These are phyloP conservation scores for Phymatocera aterrima DNA, from an alignment of 2,888 invertebrate species.

Conservation along the genomic window DNA sequence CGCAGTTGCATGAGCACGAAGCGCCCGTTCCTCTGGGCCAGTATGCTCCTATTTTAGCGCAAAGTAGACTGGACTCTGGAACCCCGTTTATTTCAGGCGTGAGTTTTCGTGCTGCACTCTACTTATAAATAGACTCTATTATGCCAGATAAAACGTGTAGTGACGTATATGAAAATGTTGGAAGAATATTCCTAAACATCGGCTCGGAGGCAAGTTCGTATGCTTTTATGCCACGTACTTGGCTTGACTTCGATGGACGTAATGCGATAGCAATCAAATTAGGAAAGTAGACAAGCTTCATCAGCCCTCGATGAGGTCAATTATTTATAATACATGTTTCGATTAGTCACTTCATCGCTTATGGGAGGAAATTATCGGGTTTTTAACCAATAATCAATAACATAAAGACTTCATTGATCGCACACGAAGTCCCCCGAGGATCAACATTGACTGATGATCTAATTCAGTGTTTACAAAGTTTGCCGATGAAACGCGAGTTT, in stretches of 20 bases:
- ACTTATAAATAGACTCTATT: conserved; percentile 27
- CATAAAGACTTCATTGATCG: background rate
- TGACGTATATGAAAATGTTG: background rate
- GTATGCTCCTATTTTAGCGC: background rate
- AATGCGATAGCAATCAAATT: background rate
- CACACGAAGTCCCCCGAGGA: background rate
- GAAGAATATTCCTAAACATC: background rate
- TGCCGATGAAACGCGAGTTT: no score
- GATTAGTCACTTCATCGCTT: no score
- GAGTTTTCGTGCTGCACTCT: conserved; percentile 19
- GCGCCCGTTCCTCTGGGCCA: background rate
- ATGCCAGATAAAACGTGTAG: background rate
- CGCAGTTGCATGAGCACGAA: background rate
- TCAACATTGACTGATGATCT: background rate
- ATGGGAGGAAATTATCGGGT: no score
- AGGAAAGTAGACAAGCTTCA: background rate
- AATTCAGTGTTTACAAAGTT: background rate
- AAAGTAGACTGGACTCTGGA: conserved; percentile 1
- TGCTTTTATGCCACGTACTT: background rate
- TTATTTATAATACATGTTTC: background rate
- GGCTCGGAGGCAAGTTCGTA: background rate
- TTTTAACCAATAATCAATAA: background rate
- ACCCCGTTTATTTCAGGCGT: conserved; percentile 8
- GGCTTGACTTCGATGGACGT: background rate
- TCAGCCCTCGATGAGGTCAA: background rate